These are phyloP conservation scores for Falco cherrug DNA, from an alignment of 2,797 vertebrate species.

Conservation along the genomic window DNA sequence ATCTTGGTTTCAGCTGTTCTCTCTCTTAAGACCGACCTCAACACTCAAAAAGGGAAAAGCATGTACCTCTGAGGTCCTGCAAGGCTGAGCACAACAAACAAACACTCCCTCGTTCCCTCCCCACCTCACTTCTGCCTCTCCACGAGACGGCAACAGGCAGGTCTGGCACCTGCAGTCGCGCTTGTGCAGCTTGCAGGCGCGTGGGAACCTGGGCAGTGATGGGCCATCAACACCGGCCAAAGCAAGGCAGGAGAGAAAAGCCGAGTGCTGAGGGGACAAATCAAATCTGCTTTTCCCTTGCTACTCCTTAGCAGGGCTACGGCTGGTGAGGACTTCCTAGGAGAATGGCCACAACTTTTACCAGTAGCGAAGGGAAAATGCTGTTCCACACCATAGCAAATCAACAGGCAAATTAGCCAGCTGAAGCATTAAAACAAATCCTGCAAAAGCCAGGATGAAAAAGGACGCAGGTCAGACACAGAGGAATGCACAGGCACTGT, in stretches of 20 bases:
- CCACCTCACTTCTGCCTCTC: background rate
- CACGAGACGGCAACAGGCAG: background rate
- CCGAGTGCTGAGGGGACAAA: background rate
- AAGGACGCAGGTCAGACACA: background rate
- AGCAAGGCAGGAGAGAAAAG: background rate
- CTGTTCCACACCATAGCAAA: background rate
- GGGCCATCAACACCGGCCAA: background rate
- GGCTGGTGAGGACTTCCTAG: background rate
- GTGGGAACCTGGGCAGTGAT: background rate
- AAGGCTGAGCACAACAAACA: background rate
- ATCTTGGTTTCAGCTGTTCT: background rate
- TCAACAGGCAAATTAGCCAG: background rate
- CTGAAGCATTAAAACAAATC: background rate
- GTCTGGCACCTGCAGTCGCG: background rate
- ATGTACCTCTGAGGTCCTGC: background rate
- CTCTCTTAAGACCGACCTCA: background rate
- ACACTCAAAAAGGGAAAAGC: background rate
- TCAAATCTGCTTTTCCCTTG: background rate
- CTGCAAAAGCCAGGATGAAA: background rate
- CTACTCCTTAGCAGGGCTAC: background rate
- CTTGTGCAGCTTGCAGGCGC: background rate
- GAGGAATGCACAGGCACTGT: background rate
- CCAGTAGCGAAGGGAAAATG: background rate
- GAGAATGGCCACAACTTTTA: background rate
- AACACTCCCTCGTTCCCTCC: background rate